Conservation (phyloP, 2,113 vertebrate genomes). For the Etheostoma spectabile region DNA sequence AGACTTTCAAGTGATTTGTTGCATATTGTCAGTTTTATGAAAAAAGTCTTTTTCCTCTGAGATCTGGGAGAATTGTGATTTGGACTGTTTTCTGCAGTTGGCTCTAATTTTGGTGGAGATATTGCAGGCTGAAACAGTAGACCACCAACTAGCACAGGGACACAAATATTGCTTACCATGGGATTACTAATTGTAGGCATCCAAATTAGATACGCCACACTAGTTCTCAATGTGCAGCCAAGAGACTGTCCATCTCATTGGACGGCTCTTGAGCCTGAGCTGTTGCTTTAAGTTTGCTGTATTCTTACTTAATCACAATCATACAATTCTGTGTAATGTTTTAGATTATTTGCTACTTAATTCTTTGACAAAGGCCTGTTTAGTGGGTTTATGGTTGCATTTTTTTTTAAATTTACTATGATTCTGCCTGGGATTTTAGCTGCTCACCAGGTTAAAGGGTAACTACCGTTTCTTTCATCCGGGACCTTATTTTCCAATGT, state of each 20-base stretch:
- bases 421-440: no score
- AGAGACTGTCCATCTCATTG: neutral
- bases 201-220: constrained; percentile 12
- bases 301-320: neutral
- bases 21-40: neutral
- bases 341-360: no score
- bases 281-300: no score
- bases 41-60: neutral
- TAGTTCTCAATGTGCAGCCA: constrained; percentile 22
- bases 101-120: constrained; percentile 17
- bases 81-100: neutral
- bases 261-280: neutral
- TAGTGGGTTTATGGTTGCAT: no score
- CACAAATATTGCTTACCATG: constrained; percentile 9
- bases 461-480: no score
- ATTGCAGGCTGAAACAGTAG: constrained; percentile 5
- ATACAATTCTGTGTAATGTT: no score
- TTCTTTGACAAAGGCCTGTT: no score
- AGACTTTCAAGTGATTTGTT: constrained; percentile 2
- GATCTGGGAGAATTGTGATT: neutral
- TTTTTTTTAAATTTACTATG: no score
- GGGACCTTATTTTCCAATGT: no score
- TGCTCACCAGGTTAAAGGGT: no score
- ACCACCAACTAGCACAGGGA: constrained; percentile 13
- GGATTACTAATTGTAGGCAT: constrained; percentile 11